phyloP scores from a whole-genome alignment of 2,113 vertebrate genomes.

The Melierax canorus region DNA sequence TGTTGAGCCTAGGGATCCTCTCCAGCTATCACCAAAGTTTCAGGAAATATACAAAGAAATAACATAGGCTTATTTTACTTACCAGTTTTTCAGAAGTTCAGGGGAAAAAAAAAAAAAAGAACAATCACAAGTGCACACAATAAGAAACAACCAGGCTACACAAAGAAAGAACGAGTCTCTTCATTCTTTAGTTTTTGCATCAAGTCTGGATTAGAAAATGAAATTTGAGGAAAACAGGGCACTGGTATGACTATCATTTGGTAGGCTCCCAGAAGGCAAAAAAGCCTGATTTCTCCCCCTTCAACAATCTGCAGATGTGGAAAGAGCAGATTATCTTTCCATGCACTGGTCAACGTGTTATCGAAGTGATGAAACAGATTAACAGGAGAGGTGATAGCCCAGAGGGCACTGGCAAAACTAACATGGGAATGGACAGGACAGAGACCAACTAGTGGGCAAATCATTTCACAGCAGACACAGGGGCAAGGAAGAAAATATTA shows the following conservation, averaged over 20 bases:
- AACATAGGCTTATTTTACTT: not conserved
- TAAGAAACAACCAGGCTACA: not conserved
- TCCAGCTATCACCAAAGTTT: not conserved
- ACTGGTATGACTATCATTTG: not conserved
- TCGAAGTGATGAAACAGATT: not conserved
- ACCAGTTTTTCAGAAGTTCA: not conserved
- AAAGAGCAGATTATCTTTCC: not conserved
- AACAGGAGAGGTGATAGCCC: not conserved
- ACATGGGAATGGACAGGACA: not conserved
- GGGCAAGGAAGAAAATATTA: not conserved
- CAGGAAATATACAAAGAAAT: not conserved
- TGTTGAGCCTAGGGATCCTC: not conserved
- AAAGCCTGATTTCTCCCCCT: not conserved
- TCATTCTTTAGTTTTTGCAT: not conserved
- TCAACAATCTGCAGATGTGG: not conserved
- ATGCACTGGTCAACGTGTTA: not conserved
- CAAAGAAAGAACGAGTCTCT: not conserved
- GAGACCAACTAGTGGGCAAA: not conserved
- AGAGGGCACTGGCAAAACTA: not conserved
- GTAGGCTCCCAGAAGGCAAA: not conserved
- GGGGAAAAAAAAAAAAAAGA: not conserved
- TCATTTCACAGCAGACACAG: not conserved
- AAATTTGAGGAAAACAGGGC: not conserved
- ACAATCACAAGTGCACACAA: not conserved
- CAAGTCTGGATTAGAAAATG: not conserved